A percentile compares a stretch with the other conserved stretches of the same genome.
These are phyloP conservation scores for Microchirus variegatus DNA, from an alignment of 2,797 vertebrate genomes.

Conservation along the genomic window DNA sequence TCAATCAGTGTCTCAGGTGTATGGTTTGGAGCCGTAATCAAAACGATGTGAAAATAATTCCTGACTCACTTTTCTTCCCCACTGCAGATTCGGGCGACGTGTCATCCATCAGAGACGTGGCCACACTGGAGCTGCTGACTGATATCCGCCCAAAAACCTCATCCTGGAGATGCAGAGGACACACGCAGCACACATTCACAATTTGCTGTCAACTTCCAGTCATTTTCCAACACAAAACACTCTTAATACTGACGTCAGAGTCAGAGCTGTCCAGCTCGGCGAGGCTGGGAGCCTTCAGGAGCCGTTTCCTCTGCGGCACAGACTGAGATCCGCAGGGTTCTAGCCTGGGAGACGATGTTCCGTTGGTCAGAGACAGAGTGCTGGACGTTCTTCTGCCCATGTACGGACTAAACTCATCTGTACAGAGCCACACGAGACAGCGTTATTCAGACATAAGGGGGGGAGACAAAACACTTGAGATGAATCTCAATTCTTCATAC, in stretches of 20 bases:
- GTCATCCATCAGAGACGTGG: conserved; percentile 89
- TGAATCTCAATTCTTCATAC: conserved; percentile 50
- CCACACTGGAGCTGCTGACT: conserved; percentile 89
- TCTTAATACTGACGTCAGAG: conserved; percentile 86
- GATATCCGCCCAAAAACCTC: conserved; percentile 85
- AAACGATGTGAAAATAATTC: conserved; percentile 5
- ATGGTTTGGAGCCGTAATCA: too few species aligned
- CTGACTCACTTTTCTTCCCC: conserved; percentile 90
- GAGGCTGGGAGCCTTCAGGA: conserved; percentile 93
- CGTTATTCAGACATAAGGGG: conserved; percentile 15
- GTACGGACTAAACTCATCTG: conserved; percentile 89
- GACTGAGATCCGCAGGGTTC: conserved; percentile 71
- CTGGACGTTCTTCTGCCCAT: conserved; percentile 82
- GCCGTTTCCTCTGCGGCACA: conserved; percentile 85
- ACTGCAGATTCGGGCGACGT: conserved; percentile 84
- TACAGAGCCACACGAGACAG: conserved; percentile 41
- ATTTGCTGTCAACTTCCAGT: not conserved
- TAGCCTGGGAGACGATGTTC: conserved; percentile 32
- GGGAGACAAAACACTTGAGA: conserved; percentile 5
- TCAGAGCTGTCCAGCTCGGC: conserved; percentile 94
- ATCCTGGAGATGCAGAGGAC: conserved; percentile 78
- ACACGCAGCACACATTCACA: conserved; percentile 11
- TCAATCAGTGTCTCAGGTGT: not conserved
- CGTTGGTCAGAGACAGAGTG: conserved; percentile 82
- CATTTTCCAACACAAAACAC: conserved; percentile 1